These are phyloP conservation scores for Limnodromus scolopaceus DNA, from an alignment of 2,797 vertebrate species.

Conservation along the genomic window DNA sequence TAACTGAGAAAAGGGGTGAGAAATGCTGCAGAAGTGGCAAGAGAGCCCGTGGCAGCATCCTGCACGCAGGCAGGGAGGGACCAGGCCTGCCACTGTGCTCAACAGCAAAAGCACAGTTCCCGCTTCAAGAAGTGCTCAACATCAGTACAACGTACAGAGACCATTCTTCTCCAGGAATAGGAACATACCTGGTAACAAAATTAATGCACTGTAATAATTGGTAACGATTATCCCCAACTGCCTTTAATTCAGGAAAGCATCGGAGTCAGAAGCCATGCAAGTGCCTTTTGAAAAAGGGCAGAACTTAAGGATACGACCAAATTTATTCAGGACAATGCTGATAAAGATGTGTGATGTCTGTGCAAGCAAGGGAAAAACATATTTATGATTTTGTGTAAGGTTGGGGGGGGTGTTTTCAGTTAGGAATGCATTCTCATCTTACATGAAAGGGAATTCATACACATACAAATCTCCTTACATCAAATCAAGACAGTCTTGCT, in stretches of 20 bases:
- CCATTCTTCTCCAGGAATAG: not conserved
- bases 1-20: not conserved
- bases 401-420: not conserved
- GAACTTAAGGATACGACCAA: not conserved
- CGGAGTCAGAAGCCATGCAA: not conserved
- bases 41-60: not conserved
- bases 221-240: not conserved
- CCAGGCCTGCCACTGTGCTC: accelerated
- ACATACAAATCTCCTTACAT: slow-evolving; percentile 39
- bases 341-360: not conserved
- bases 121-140: not conserved
- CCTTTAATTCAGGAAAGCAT: not conserved
- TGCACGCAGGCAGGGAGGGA: not conserved
- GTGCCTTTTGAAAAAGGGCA: not conserved
- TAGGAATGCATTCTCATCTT: slow-evolving; percentile 19
- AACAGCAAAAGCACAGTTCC: accelerated
- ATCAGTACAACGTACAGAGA: accelerated
- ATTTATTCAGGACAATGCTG: not conserved
- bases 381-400: not conserved
- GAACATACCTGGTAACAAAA: not conserved
- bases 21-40: not conserved
- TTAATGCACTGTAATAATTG: not conserved
- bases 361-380: not conserved
- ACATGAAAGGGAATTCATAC: slow-evolving; percentile 7
- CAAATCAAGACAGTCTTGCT: slow-evolving; percentile 44